A percentile compares a stretch with the other conserved stretches of the same genome.
phyloP scores from a whole-genome alignment of 2,113 vertebrate genomes.

The Uria aalge region DNA sequence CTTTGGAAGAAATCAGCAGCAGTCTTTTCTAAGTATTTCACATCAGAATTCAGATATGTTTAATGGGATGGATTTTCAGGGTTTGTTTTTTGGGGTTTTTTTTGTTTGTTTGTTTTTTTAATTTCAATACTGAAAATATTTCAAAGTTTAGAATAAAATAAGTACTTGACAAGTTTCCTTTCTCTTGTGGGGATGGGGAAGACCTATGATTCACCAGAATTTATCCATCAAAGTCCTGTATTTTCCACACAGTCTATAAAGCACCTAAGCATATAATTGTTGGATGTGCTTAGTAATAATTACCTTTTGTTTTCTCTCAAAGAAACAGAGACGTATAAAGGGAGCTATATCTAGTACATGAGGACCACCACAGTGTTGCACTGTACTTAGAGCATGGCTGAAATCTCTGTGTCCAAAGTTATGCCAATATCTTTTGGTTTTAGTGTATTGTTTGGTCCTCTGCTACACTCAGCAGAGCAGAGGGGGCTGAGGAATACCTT shows the following conservation, averaged over 20 bases:
- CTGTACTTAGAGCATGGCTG: background rate
- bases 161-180: background rate
- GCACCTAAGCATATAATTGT: background rate
- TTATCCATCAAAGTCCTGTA: background rate
- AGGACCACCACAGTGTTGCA: background rate
- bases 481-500: background rate
- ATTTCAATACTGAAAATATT: background rate
- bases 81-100: background rate
- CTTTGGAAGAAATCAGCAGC: background rate
- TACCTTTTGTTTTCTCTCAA: background rate
- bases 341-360: background rate
- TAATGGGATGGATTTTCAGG: background rate
- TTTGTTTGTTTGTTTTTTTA: background rate
- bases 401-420: background rate
- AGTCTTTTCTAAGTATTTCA: background rate
- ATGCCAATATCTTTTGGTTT: background rate
- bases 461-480: background rate
- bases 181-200: background rate
- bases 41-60: background rate
- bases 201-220: background rate
- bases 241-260: background rate
- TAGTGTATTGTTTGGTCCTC: background rate
- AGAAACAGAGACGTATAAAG: background rate
- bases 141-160: constrained; percentile 30
- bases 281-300: background rate